phyloP scores from a whole-genome alignment of 2,113 vertebrate species.

The Donacobius atricapilla region DNA sequence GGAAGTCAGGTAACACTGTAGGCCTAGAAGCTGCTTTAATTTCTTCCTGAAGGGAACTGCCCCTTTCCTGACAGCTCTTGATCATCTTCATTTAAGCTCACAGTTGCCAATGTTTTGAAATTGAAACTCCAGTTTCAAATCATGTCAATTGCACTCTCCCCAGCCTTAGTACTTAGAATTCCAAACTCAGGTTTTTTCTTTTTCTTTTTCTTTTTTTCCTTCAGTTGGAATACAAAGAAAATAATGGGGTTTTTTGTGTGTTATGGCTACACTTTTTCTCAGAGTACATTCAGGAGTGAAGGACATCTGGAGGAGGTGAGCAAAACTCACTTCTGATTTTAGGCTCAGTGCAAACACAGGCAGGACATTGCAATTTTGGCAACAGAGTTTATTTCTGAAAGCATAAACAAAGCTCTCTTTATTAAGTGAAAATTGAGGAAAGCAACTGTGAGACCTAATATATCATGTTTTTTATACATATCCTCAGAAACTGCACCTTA shows the following conservation, averaged over 20 bases:
- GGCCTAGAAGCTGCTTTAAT: not conserved
- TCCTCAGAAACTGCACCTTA: not conserved
- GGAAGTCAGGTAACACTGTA: not conserved
- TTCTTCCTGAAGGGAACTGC: not conserved
- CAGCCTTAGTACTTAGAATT: not conserved
- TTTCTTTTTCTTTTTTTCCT: accelerated
- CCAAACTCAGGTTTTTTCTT: too few relatives aligned
- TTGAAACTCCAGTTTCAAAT: not conserved
- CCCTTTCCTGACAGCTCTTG: not conserved
- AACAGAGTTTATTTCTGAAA: not conserved
- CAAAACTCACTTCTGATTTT: not conserved
- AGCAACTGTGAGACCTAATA: not conserved
- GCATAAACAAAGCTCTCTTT: not conserved
- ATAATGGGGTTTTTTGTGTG: not conserved
- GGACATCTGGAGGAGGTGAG: not conserved
- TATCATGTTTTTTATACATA: not conserved
- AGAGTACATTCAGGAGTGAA: not conserved
- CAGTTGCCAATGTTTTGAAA: not conserved
- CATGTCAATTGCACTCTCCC: not conserved
- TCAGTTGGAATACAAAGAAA: not conserved
- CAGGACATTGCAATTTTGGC: not conserved
- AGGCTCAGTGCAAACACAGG: not conserved
- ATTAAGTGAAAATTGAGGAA: not conserved
- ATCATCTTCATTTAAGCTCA: not conserved
- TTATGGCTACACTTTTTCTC: not conserved